phyloP scores from a whole-genome alignment of 2,888 invertebrate genomes.

The Congeria kusceri region DNA sequence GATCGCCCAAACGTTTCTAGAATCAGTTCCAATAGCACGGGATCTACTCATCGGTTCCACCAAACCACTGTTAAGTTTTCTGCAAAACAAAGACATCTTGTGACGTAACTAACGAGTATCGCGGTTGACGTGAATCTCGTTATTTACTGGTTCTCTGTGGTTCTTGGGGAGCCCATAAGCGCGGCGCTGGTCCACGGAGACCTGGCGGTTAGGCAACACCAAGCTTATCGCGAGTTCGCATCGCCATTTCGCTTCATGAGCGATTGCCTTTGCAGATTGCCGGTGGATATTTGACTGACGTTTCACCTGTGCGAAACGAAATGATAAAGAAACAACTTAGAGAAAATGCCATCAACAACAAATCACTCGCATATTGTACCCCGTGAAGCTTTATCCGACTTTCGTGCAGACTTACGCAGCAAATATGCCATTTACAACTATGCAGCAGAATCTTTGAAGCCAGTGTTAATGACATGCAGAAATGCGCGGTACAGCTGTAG shows the following conservation, averaged over 20 bases:
- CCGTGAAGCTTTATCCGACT: too few species aligned
- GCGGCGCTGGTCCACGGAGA: conserved; percentile 33
- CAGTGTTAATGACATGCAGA: too few species aligned
- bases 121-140: conserved; percentile 47
- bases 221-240: conserved; percentile 29
- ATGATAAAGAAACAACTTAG: conserved; percentile 35
- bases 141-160: conserved; percentile 46
- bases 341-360: too few species aligned
- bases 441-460: too few species aligned
- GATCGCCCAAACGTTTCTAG: too few species aligned
- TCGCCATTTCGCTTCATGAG: conserved; percentile 14
- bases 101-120: conserved; percentile 19
- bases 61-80: too few species aligned
- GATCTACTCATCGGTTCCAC: too few species aligned
- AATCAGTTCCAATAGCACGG: too few species aligned
- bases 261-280: conserved; percentile 18
- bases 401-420: too few species aligned
- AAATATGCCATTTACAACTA: too few species aligned
- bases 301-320: conserved; percentile 44
- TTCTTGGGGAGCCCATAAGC: conserved; percentile 4
- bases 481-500: too few species aligned
- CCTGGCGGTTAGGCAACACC: conserved; percentile 18
- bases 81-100: conserved; percentile 46
- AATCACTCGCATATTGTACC: too few species aligned
- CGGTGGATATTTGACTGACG: conserved; percentile 24